Base-by-base conservation (phyloP, 2,113 vertebrate genomes). In the Lophotis ruficrista region DNA sequence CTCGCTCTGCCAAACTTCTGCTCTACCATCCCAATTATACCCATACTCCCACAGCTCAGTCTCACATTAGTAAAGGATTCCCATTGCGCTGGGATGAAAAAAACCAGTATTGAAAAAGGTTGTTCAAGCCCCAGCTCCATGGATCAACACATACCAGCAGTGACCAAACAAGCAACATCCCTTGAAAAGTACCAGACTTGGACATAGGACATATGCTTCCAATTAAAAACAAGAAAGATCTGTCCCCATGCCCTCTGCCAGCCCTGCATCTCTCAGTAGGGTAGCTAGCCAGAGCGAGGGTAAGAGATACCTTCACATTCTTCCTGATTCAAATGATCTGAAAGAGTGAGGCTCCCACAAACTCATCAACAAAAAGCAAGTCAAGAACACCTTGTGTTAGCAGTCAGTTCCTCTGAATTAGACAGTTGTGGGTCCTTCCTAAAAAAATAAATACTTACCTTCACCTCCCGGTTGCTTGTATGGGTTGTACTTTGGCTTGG, bases 401-500 rank as follows among this genome's bases (percentile, higher is more conserved):
- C 61, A 60, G 48, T 12, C 35, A 57, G 3, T 27, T 70, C 58
- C 45, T 87, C 66, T 38, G 31, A 71, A 33, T 24, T n/a, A 61
- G 41, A 57, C 16, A 45, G 17, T 2, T 84, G 57, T 23, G 30
- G 14, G 9, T 95, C 43, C 53, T 57, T 87, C 70, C 73, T 38
- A 31, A 83, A 84, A 27, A 14, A 53, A 45, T 0, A 43, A 60
- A 33, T 19, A 96, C 98, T 95, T 97, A 99, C 98, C 98, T 64
- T 98, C 98, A 50, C 95, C 87, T 82, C 98, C 98, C 30, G 97
- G 98, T 15, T 97, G 97, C 87, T 99, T 99, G 94, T 99, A 99
- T 0, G 99, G 99, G 92, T 99, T 99, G 97, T 99, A 99, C 96
- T 99, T 99, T 33, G 99, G 99, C 88, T 99, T 99, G 48, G 99